Base-by-base conservation (phyloP, 2,888 invertebrate genomes). In the Sinodicranocentrus sp. region DNA sequence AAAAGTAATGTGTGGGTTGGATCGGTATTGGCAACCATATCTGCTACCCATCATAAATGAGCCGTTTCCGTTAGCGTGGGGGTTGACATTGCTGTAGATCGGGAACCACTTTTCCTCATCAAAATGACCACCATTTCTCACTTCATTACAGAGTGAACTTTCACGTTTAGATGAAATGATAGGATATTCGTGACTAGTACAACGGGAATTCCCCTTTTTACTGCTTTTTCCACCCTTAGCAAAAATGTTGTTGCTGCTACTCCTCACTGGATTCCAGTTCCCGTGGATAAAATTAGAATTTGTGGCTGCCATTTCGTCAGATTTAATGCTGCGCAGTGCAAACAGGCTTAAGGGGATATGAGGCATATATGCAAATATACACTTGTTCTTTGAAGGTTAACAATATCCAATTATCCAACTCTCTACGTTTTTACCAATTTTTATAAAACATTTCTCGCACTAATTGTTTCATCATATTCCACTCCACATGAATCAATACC, bases 1-100 rank as follows among this genome's bases (percentile, higher is more conserved):
- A 43, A 84, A 84, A 44, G 63, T 84, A 23, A 84, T 84, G 6
- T 84, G 83, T 0, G 83, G 83, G 68, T 84, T 84, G 21, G 77
- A 78, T 0, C 83, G 65, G 44, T 84, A 84, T 26, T 84, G 83
- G 59, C 54, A 84, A 44, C 72, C 77, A 59, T 78, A 39, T 67
- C 73, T 17, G 1, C 39, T 77, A 67, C 83, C 83, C n/a, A 65
- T 39, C 25, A 80, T 2, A 26, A 61, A 68, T 17, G 75, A 19
- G 13, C 68, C 65, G 59, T 54, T 73, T 13, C 70, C 73, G 21
- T n/a, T 73, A 3, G 63, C 54, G 25, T 68, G 33, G 13, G n/a
- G 52, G n/a, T 6, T 6, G 5, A 52, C n/a, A 52, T 57, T 57
- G 57, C 57, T 23, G 57, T 57, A 57, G 57, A 57, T 39, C 8